Evolutionary conservation across 2,888 invertebrate genomes (phyloP), one percentile per base, ranked within the genome.

Genomic region (Carabus problematicus): DNA sequence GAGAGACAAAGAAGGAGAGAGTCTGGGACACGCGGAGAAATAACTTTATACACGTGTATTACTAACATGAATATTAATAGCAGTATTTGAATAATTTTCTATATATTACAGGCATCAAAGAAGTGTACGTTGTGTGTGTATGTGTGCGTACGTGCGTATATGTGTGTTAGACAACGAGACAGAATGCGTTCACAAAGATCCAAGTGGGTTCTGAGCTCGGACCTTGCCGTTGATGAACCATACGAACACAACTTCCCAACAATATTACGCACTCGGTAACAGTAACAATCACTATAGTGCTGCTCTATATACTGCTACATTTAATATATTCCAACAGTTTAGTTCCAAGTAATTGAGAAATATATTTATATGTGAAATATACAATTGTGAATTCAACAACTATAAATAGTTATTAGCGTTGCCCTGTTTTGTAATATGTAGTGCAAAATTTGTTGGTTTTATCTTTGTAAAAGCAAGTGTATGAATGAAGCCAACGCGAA

Each of bases 61-160:
- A 68, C 68, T 54, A 41, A 61, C 68, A 62, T 69, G 69, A 69
- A 69, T 69, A 69, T 69, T 69, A 69, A 69, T 69, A 62, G 62
- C 69, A 62, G 62, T 69, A 69, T 69, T 69, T 69, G 69, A 69
- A 69, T 69, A 69, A 69, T 69, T 68, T 68, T 68, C 68, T 68
- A 68, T 68, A 68, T 68, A 68, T 68, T 68, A 68, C 60, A 60
- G 52, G 60, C 60, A 18, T 66, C 58, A 66, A 67, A 67, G 67
- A 67, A 60, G 58, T 43, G n/a, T n/a, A n/a, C n/a, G n/a, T n/a
- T n/a, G n/a, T n/a, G n/a, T n/a, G n/a, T n/a, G n/a, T n/a, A n/a
- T n/a, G n/a, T n/a, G n/a, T n/a, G 52, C 41, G 59, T 54, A 18
- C 40, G 61, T 43, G 54, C 29, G 47, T 14, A 43, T n/a, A 43